Evolutionary conservation across 2,797 vertebrate species (phyloP).

Genomic region (Chelon labrosus): DNA sequence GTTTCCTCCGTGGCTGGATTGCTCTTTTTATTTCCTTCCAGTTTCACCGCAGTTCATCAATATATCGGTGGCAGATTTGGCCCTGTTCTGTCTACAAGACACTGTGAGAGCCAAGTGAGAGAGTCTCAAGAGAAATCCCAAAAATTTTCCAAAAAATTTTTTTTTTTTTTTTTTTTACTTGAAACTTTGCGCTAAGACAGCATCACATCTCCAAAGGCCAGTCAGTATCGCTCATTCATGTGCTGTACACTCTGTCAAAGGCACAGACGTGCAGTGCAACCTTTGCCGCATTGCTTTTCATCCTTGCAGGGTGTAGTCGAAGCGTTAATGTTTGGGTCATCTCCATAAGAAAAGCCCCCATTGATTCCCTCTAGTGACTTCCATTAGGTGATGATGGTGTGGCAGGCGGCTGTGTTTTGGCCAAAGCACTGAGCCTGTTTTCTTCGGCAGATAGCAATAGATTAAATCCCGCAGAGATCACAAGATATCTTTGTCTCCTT

Average conservation of each 20-base stretch:
- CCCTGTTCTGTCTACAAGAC: neutral
- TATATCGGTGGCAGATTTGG: conserved; percentile 41
- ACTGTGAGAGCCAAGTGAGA: conserved; percentile 9
- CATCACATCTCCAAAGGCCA: too few relatives aligned
- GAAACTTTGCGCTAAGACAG: neutral
- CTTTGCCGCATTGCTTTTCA: conserved; percentile 15
- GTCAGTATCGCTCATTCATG: neutral
- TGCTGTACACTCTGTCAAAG: neutral
- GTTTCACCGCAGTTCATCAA: conserved; percentile 28
- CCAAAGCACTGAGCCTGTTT: conserved; percentile 79
- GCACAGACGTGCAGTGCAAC: conserved; percentile 6
- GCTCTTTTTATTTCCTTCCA: too few relatives aligned
- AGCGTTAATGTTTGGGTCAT: conserved; percentile 72
- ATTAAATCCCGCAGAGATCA: conserved; percentile 84
- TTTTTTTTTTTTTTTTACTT: conserved; percentile 10
- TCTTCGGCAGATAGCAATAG: conserved; percentile 77
- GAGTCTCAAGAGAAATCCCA: conserved; percentile 18
- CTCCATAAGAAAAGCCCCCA: conserved; percentile 81
- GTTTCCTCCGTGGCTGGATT: conserved; percentile 20
- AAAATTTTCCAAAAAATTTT: conserved; percentile 4
- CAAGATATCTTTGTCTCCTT: conserved; percentile 86
- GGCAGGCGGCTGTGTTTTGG: conserved; percentile 77
- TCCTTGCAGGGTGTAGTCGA: conserved; percentile 68
- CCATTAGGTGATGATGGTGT: conserved; percentile 81
- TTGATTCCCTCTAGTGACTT: conserved; percentile 76